These are phyloP conservation scores for Thaumetopoea pityocampa DNA, from an alignment of 1,140 invertebrate genomes.

Conservation along the genomic window DNA sequence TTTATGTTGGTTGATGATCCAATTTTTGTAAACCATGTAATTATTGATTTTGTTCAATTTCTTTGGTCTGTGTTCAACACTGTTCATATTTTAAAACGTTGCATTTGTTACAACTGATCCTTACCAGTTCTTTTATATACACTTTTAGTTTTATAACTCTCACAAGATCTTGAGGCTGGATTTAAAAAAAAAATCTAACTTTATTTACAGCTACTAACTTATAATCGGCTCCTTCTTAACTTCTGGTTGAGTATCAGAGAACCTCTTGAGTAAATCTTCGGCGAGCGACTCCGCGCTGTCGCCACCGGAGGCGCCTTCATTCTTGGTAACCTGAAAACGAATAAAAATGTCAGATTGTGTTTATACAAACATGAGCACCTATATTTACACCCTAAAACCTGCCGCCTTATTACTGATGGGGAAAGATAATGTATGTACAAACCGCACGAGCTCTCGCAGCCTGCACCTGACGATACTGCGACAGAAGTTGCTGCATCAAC, in stretches of 20 bases:
- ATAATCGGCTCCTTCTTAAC: slow-evolving; percentile 79
- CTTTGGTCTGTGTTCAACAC: too few species aligned
- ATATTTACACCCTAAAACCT: slow-evolving; percentile 24
- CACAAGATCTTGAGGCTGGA: too few species aligned
- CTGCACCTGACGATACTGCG: slow-evolving; percentile 87
- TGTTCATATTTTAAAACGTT: too few species aligned
- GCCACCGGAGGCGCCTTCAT: slow-evolving; percentile 70
- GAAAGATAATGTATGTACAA: slow-evolving; percentile 39
- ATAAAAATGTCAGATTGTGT: slow-evolving; percentile 7
- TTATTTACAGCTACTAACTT: slow-evolving; percentile 43
- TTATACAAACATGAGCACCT: slow-evolving; percentile 8
- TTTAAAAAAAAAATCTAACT: neutral
- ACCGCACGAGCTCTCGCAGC: slow-evolving; percentile 75
- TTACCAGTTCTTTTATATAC: too few species aligned
- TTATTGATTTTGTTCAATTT: too few species aligned
- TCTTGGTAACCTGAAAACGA: slow-evolving; percentile 65
- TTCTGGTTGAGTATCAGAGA: slow-evolving; percentile 80
- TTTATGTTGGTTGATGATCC: too few species aligned
- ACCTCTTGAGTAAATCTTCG: slow-evolving; percentile 90
- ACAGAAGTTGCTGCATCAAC: slow-evolving; percentile 83
- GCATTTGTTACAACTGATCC: too few species aligned
- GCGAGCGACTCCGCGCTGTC: slow-evolving; percentile 84
- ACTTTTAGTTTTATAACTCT: too few species aligned
- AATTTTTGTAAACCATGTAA: too few species aligned
- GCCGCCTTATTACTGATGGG: slow-evolving; percentile 21